Evolutionary conservation across 2,797 vertebrate genomes (phyloP).

Genomic region (Bucorvus abyssinicus): DNA sequence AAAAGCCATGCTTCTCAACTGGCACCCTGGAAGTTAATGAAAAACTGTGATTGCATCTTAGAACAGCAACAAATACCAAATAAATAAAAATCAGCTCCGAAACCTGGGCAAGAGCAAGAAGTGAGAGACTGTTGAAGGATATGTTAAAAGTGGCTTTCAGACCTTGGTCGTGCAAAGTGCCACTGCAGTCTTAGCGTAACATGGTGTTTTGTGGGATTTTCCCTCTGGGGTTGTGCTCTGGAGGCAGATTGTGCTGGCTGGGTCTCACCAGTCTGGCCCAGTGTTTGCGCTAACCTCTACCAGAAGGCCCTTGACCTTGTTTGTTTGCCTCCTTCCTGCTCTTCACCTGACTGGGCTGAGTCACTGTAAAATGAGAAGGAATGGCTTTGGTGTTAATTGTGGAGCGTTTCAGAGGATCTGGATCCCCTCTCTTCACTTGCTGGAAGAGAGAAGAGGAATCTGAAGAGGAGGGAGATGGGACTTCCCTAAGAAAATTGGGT

Average conservation of each 20-base stretch:
- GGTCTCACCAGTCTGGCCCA: neutral
- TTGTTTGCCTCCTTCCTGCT: neutral
- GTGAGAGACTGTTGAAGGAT: neutral
- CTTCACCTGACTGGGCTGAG: neutral
- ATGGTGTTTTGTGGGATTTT: neutral
- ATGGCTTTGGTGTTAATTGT: neutral
- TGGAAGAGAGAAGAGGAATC: neutral
- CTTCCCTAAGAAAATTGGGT: neutral
- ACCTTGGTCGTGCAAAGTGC: neutral
- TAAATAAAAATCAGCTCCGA: neutral
- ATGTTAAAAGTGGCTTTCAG: neutral
- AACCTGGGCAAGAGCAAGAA: neutral
- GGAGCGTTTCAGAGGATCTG: neutral
- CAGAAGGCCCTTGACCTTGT: neutral
- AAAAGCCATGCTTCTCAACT: accelerated
- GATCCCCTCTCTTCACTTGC: neutral
- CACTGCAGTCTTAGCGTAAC: accelerated
- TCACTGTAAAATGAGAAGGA: neutral
- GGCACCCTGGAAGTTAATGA: neutral
- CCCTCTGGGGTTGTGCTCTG: accelerated
- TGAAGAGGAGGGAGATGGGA: neutral
- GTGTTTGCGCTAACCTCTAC: neutral
- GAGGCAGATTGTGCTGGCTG: neutral
- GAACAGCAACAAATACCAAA: neutral
- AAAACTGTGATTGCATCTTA: neutral